These are phyloP conservation scores for Zalophus californianus DNA, from an alignment of 2,797 vertebrate genomes.

Conservation along the genomic window DNA sequence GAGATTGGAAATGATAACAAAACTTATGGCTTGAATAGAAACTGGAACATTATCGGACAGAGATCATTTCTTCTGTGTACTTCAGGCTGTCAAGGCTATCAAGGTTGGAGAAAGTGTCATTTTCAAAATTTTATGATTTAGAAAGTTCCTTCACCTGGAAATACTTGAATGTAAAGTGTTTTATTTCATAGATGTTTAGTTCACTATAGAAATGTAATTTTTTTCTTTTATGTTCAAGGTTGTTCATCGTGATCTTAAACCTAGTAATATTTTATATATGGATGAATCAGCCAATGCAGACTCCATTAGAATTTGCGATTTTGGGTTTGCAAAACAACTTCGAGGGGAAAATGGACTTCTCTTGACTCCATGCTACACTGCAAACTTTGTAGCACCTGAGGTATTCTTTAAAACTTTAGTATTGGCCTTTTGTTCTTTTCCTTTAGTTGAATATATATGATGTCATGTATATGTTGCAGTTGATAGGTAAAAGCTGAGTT, in stretches of 20 bases:
- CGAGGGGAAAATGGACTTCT: conserved; percentile 96
- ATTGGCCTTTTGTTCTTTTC: conserved; percentile 52
- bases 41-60: background rate
- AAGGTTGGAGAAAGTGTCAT: background rate
- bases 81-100: background rate
- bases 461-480: background rate
- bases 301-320: conserved; percentile 98
- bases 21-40: conserved; percentile 27
- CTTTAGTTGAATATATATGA: conserved; percentile 47
- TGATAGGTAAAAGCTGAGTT: conserved; percentile 26
- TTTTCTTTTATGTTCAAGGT: conserved; percentile 89
- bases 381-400: conserved; percentile 99
- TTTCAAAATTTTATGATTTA: conserved; percentile 47
- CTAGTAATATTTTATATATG: conserved; percentile 99
- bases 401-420: conserved; percentile 84
- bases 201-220: background rate
- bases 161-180: conserved; percentile 6
- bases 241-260: conserved; percentile 98
- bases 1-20: conserved; percentile 1
- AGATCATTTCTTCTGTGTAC: background rate
- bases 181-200: conserved; percentile 24
- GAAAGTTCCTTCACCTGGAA: background rate
- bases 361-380: conserved; percentile 98
- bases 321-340: conserved; percentile 98
- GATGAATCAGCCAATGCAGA: conserved; percentile 97